Evolutionary conservation across 2,888 invertebrate genomes (phyloP), one percentile per base, ranked within the genome.

Genomic region (Aproaerema taeniolella): DNA sequence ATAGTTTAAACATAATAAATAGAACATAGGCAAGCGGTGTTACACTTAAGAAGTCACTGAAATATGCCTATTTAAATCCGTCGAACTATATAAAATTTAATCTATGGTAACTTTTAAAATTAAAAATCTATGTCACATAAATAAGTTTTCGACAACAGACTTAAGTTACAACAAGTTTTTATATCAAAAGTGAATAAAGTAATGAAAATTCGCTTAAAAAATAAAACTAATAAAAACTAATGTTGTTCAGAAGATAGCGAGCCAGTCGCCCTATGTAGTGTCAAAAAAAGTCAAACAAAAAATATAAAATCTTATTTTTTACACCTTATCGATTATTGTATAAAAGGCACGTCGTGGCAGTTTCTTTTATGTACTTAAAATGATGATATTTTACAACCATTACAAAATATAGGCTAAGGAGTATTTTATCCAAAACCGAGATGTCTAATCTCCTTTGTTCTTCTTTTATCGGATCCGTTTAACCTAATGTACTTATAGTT

Each of bases 321-420:
- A 58, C 57, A 50, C 47, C 58, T 58, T 66, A 63, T 58, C 58
- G 66, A 62, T 66, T 64, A 73, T 58, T 70, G 63, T 73, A 70
- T 78, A 82, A 78, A 83, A 85, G 86, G 86, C 86, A 86, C 86
- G 76, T 79, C 55, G 72, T 85, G 86, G 86, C 86, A 86, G 86
- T 86, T 80, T n/a, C n/a, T n/a, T n/a, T 72, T 66, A 69, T 61
- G 68, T 66, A 64, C 67, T 67, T 67, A 67, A 49, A 60, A 63
- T 60, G 58, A 62, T 59, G 55, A 49, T 61, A 65, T 67, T 68
- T 73, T 78, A 79, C 77, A 80, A 78, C 69, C 73, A 61, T 77
- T 57, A 71, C 56, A 69, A 53, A 48, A 53, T 48, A 58, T 64
- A 69, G 62, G 60, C 66, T 74, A 73, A 68, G 58, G 71, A 80